Base-by-base conservation (phyloP, 2,113 vertebrate genomes). In the Corythornis madagascariensis region DNA sequence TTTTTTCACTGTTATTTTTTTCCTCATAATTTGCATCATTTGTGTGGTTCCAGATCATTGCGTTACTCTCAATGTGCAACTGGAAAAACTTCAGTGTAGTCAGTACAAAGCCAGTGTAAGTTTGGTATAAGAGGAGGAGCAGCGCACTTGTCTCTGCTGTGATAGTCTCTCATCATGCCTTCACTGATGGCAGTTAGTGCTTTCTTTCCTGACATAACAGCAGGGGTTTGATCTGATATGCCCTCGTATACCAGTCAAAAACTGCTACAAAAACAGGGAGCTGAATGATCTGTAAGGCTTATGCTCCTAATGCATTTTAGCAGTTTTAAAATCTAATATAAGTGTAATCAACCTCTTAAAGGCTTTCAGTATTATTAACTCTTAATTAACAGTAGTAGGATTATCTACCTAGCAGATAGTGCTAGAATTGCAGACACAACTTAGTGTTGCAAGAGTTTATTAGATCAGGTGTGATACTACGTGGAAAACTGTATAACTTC, bases 151-250 rank as follows among this genome's bases (percentile, higher is more conserved):
- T 56, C 50, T 92, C 50, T 59, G 59, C 47, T 83, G 69, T 83
- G 69, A 86, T 92, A 63, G 35, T 91, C 47, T 66, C 65, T 77
- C 26, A 80, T 85, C 10, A 0, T 89, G 86, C 85, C 88, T 71
- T 67, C 60, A 42, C 77, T 73, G 81, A 70, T 90, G 86, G 57
- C 86, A 82, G 83, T 35, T 57, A 79, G 83, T 63, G 47, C 75
- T 63, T 88, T 88, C 80, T 93, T 66, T 96, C 59, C 92, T 82
- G 86, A 84, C 70, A 75, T 93, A 93, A 84, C 80, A 94, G 71
- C 79, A 83, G 86, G 74, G 69, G 78, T 50, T 89, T 93, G 81
- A 93, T 92, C 61, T 86, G 80, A 26, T 91, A 64, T 16, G 4
- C 89, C 84, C 3, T 12, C 85, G 86, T 38, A 33, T 10, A 95